Percentiles rank a stretch among this genome's conserved stretches.
These are phyloP conservation scores for Eriocheir sinensis DNA, from an alignment of 1,140 invertebrate genomes.

Conservation along the genomic window DNA sequence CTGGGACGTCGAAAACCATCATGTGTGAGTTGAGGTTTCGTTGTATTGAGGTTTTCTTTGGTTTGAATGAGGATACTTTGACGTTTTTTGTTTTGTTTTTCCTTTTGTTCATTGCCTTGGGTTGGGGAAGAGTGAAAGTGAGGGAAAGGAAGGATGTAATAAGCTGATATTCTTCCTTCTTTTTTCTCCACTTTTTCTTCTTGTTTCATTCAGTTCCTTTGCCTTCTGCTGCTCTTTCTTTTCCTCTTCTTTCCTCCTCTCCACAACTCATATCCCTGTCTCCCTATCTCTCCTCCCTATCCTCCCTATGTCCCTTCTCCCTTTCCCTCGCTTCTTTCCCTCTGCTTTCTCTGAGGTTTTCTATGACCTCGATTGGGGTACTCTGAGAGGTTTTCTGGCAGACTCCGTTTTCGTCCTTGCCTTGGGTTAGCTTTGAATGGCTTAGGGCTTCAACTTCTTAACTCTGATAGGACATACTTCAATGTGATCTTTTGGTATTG, in stretches of 20 bases:
- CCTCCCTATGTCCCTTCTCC: too few species aligned
- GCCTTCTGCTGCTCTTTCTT: neutral
- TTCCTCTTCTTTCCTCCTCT: neutral
- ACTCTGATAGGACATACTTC: too few species aligned
- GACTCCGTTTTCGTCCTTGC: too few species aligned
- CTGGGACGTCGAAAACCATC: constrained; percentile 86
- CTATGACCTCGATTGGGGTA: too few species aligned
- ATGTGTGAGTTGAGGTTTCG: constrained; percentile 84
- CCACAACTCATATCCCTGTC: neutral
- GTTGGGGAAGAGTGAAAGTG: neutral
- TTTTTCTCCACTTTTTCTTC: neutral
- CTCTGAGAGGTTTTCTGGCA: too few species aligned
- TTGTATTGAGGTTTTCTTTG: neutral
- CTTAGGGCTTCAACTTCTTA: too few species aligned
- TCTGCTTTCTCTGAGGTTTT: too few species aligned
- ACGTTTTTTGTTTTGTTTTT: neutral
- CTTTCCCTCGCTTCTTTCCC: neutral
- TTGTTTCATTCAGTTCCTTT: neutral
- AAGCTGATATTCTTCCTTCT: neutral
- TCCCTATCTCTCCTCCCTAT: too few species aligned
- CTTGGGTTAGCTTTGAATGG: too few species aligned
- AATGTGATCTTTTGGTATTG: too few species aligned
- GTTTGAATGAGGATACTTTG: neutral
- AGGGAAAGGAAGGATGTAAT: neutral
- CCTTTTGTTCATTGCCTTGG: neutral